Evolutionary conservation across 2,113 vertebrate species (phyloP).

Genomic region (Ondatra zibethicus): DNA sequence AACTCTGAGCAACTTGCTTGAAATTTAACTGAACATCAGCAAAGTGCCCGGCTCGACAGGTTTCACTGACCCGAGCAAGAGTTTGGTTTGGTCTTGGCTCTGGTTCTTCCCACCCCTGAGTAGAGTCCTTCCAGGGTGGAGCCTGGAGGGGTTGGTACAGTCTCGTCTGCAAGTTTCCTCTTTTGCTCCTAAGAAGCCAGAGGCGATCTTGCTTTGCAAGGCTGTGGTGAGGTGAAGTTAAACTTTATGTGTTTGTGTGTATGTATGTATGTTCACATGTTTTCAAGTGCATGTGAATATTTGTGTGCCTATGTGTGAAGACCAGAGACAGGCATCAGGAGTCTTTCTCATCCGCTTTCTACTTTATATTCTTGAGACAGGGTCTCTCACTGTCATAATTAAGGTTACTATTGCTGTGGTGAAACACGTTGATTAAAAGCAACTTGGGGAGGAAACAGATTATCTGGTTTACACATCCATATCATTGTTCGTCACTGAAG

Average conservation of each 20-base stretch:
- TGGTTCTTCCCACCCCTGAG: fast-evolving
- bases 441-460: no score
- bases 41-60: background rate
- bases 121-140: fast-evolving
- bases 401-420: no score
- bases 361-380: no score
- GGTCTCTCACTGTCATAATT: no score
- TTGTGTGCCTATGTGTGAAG: no score
- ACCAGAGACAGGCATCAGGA: no score
- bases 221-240: fast-evolving
- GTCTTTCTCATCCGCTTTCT: no score
- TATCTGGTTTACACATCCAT: no score
- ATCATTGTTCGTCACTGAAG: no score
- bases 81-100: background rate
- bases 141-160: fast-evolving
- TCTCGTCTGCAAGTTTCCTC: fast-evolving
- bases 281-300: no score
- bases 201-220: fast-evolving
- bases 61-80: background rate
- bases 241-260: fast-evolving
- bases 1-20: slow-evolving; percentile 48
- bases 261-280: no score
- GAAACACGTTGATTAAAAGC: no score
- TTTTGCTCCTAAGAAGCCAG: fast-evolving
- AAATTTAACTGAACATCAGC: slow-evolving; percentile 47